A percentile compares a stretch with the other conserved stretches of the same genome.
These are phyloP conservation scores for Rhamnusium bicolor DNA, from an alignment of 2,888 invertebrate genomes.

Conservation along the genomic window DNA sequence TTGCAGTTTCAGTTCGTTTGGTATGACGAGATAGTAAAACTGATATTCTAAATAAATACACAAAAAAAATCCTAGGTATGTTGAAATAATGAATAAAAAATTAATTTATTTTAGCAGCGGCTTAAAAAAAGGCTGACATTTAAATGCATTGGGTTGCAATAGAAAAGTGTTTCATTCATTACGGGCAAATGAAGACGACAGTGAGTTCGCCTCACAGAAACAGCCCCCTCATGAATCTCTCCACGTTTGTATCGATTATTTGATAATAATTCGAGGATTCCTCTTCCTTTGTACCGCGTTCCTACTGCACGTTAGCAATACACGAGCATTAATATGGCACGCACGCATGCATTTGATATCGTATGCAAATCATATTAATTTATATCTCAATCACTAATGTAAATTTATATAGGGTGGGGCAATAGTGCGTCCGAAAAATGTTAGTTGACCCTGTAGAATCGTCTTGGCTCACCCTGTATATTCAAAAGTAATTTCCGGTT, in stretches of 20 bases:
- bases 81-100: too few relatives aligned
- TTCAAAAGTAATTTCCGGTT: too few relatives aligned
- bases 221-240: neutral
- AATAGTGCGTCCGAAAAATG: too few relatives aligned
- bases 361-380: neutral
- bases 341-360: neutral
- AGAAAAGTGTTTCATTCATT: neutral
- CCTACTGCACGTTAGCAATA: neutral
- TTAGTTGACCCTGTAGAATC: too few relatives aligned
- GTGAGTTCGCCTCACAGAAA: neutral
- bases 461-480: too few relatives aligned
- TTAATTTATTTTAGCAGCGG: too few relatives aligned
- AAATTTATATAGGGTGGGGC: too few relatives aligned
- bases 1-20: too few relatives aligned
- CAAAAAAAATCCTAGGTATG: too few relatives aligned
- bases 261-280: neutral
- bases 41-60: too few relatives aligned
- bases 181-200: neutral
- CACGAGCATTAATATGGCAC: neutral
- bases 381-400: neutral
- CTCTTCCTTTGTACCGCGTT: neutral
- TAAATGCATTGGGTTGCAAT: neutral
- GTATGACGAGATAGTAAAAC: too few relatives aligned
- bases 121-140: neutral
- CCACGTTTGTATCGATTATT: neutral